Base-by-base conservation (phyloP, 1,140 invertebrate genomes). In the Drosophila seguyi region DNA sequence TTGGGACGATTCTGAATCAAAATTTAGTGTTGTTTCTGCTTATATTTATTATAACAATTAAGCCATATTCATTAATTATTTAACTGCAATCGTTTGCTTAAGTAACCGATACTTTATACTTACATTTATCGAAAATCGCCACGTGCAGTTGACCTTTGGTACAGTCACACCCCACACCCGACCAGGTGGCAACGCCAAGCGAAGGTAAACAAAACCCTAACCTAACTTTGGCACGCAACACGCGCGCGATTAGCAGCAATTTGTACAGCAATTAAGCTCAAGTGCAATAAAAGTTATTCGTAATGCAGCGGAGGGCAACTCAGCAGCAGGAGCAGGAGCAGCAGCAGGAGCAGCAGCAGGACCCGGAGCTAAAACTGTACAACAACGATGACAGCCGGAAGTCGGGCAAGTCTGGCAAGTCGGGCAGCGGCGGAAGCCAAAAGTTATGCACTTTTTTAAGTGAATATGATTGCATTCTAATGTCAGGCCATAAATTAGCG, bases 391-490 rank as follows among this genome's bases (percentile, higher is more conserved):
- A 76, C 50, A 78, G 31, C 34, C 67, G 18, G 22, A 57, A 34
- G 31, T 34, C 10, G 31, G 10, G 31, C 0, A 34, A 72, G 67
- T 71, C 34, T n/a, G 38, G 42, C 25, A 44, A 47, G 48, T 52
- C 50, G 29, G 18, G 25, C 50, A 36, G 50, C 57, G 57, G 25
- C 42, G 34, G 45, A 48, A 69, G 65, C 57, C 44, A 76, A 77
- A 78, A 78, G 75, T 78, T 78, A 78, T 78, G 75, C 74, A 77
- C 74, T 77, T 85, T 84, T 85, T 81, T 87, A 87, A 87, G 83
- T 87, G 83, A 87, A 87, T 87, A 87, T 87, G 83, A 87, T 87
- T 87, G 83, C 83, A 88, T 87, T 87, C 83, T 87, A 87, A 87
- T 87, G 83, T 88, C 83, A 77, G 74, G 79, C 63, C 84, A 87